These are phyloP conservation scores for Brachyhypopomus occidentalis DNA, from an alignment of 2,113 vertebrate genomes.

Conservation along the genomic window DNA sequence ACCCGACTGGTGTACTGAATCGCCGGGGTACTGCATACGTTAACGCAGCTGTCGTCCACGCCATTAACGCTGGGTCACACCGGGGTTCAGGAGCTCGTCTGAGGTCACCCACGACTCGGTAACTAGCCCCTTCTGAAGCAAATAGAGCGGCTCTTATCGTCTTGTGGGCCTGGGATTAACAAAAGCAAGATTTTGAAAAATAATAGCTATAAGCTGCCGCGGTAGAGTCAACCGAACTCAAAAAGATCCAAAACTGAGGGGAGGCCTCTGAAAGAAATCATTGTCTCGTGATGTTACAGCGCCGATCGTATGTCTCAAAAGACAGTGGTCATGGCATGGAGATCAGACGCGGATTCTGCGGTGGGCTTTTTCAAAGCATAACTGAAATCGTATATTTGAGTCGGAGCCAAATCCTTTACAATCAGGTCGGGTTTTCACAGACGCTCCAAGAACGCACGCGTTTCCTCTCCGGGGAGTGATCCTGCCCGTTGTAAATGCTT, in stretches of 20 bases:
- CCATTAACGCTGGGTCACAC: too few relatives aligned
- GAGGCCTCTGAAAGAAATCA: conserved; percentile 13
- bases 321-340: background rate
- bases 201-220: conserved; percentile 23
- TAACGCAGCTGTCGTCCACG: background rate
- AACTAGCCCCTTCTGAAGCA: conserved; percentile 11
- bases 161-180: conserved; percentile 4
- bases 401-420: background rate
- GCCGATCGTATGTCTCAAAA: background rate
- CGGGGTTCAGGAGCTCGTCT: conserved; percentile 4
- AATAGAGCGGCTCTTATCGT: conserved; percentile 15
- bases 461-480: conserved; percentile 25
- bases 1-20: background rate
- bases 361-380: background rate
- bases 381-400: background rate
- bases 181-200: conserved; percentile 3
- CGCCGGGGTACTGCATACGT: too few relatives aligned
- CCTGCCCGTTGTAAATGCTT: conserved; percentile 34
- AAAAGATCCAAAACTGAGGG: conserved; percentile 1
- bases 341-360: background rate
- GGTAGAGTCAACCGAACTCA: background rate
- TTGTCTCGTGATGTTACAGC: background rate
- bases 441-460: conserved; percentile 16
- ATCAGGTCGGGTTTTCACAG: conserved; percentile 9
- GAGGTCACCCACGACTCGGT: conserved; percentile 27